Base-by-base conservation (phyloP, 30 jellyfish, hydroid and myxozoan species). In the Euphysa ruthae region DNA sequence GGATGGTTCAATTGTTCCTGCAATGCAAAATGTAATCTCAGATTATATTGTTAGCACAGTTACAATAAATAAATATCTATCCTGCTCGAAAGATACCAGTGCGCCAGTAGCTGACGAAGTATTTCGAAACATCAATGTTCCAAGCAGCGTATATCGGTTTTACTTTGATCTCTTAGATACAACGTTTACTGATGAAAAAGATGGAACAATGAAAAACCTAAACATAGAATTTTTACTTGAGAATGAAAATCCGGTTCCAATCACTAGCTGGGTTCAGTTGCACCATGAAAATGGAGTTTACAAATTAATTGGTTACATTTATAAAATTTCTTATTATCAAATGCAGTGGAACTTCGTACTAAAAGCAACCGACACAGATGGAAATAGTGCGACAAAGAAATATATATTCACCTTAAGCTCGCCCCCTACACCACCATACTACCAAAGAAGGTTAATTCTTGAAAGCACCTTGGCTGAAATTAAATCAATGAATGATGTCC, bases 331-430 rank as follows among this genome's bases (percentile, higher is more conserved):
- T 16, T 35, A n/a, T 42, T n/a, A 46, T 10, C 18, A 46, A 46
- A n/a, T 46, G 23, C 18, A n/a, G 18, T 46, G 60, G 60, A 46
- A 50, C 58, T 70, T 51, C 55, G 55, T 82, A 23, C 43, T 84
- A 58, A 84, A 85, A 49, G 95, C 93, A 0, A 77, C 91, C 21
- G 91, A 77, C 21, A 42, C 64, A 27, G 76, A 50, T 31, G 91
- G 89, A 15, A 60, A 44, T 22, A 27, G 8, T 44, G 81, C 71
- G 4, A 31, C 24, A 3, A 46, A 68, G 55, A 13, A 43, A 20
- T 51, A 43, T 19, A 68, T 29, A 7, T 68, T 68, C 19, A 42
- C 44, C 44, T 12, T 46, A 1, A 30, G 5, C 24, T 34, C 73
- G 1, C 77, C 58, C 19, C 81, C 77, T 8, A 26, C 32, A 26